Percentiles rank a stretch among this genome's conserved stretches.
phyloP scores from a whole-genome alignment of 2,113 vertebrate genomes.

The Sylvietta virens region DNA sequence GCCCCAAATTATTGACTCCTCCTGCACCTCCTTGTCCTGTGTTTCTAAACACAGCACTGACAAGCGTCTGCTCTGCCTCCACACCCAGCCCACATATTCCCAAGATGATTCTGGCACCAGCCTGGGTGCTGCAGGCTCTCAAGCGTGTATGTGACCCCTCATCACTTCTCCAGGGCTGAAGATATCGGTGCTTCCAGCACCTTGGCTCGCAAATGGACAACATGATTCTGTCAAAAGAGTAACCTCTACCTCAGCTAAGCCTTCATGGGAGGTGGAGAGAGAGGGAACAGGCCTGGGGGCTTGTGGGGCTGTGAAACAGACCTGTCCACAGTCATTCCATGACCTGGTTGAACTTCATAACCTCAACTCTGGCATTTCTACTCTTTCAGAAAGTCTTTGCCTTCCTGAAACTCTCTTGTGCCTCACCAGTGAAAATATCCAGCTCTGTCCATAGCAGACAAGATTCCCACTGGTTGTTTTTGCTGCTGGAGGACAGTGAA shows the following conservation, averaged over 20 bases:
- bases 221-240: rapidly evolving
- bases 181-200: background rate
- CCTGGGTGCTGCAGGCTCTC: background rate
- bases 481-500: background rate
- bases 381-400: background rate
- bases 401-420: background rate
- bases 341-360: rapidly evolving
- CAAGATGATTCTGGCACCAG: background rate
- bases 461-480: background rate
- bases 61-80: background rate
- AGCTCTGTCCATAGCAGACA: background rate
- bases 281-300: background rate
- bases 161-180: background rate
- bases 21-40: background rate
- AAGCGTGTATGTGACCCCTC: background rate
- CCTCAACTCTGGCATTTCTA: background rate
- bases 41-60: background rate
- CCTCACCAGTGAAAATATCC: background rate
- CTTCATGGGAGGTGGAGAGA: background rate
- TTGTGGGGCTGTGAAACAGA: background rate
- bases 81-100: background rate
- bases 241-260: background rate
- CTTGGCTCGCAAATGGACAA: background rate
- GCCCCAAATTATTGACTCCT: background rate
- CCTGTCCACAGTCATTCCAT: background rate